phyloP scores from a whole-genome alignment of 2,113 vertebrate genomes.

The Propithecus coquereli region DNA sequence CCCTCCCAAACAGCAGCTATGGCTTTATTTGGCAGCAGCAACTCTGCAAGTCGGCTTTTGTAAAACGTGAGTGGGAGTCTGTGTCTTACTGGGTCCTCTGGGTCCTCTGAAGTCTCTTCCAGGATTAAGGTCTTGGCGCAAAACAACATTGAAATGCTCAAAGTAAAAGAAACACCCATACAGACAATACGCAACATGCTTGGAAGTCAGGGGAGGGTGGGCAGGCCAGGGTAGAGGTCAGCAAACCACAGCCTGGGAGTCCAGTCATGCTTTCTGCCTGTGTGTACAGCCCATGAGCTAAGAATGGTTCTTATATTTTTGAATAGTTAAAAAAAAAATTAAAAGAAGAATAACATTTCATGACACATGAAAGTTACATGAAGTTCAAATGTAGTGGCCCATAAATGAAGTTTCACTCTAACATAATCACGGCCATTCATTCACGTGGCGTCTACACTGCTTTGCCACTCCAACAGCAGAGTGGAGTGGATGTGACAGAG shows the following conservation, averaged over 20 bases:
- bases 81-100: neutral
- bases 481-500: neutral
- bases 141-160: neutral
- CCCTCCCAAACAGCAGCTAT: neutral
- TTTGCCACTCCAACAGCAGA: neutral
- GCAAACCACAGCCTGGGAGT: neutral
- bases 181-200: neutral
- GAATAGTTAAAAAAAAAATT: neutral
- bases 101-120: neutral
- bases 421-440: neutral
- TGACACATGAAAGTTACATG: neutral
- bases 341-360: neutral
- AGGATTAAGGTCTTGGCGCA: neutral
- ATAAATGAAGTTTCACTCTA: neutral
- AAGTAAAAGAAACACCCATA: neutral
- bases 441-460: rapidly evolving
- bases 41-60: neutral
- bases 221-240: neutral
- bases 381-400: neutral
- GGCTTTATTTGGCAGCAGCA: slow-evolving; percentile 11
- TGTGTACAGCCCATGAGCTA: neutral
- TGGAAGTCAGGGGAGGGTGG: neutral
- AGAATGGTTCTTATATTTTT: neutral
- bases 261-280: neutral
- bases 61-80: neutral